A percentile compares a stretch with the other conserved stretches of the same genome.
Conservation (phyloP, 2,888 invertebrate species). For the Drosophila pseudotalamancana region DNA sequence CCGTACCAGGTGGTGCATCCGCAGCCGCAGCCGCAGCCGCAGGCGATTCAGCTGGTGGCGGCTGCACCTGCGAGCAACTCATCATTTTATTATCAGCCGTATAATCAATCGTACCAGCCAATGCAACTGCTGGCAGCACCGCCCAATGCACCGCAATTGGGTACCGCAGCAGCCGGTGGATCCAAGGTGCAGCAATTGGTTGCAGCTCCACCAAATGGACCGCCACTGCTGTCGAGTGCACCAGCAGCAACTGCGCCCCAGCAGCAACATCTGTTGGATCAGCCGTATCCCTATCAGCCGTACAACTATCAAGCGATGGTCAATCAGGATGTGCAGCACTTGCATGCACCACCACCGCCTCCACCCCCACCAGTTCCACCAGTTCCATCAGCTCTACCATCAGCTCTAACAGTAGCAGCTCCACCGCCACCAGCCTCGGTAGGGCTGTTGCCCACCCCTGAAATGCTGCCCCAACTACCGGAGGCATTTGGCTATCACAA, state of each 20-base stretch:
- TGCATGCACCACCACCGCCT: background rate
- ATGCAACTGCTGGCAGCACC: background rate
- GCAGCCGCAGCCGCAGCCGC: background rate
- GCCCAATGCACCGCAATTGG: background rate
- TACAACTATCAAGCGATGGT: no score
- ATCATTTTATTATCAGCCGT: background rate
- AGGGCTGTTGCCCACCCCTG: background rate
- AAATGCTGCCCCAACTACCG: background rate
- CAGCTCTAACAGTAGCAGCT: no score
- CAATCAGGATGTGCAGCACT: background rate
- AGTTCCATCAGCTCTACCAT: no score
- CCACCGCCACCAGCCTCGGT: background rate
- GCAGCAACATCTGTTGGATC: background rate
- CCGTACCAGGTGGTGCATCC: background rate
- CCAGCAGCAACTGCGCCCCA: background rate
- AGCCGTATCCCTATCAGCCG: background rate
- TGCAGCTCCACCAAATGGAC: background rate
- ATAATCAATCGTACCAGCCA: background rate
- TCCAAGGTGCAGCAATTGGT: background rate
- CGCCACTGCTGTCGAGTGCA: background rate
- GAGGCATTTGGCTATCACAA: background rate
- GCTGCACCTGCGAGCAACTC: background rate
- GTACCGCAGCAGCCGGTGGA: background rate
- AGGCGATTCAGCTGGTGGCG: background rate
- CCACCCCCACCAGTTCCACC: no score